Percentiles rank a stretch among this genome's conserved stretches.
phyloP scores from a whole-genome alignment of 2,113 vertebrate genomes.

The Apodemus sylvaticus region DNA sequence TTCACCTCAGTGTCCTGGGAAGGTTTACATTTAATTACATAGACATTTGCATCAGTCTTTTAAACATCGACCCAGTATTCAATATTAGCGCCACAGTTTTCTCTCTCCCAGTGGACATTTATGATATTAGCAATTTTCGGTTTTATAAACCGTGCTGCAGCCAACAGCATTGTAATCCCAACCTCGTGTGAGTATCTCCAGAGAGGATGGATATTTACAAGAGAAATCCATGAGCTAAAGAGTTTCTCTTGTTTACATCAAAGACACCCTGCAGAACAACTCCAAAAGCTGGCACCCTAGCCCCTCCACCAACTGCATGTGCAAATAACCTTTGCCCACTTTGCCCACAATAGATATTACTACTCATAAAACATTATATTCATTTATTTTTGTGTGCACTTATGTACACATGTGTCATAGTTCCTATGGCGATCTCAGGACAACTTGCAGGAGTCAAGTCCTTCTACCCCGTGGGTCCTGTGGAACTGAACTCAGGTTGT shows the following conservation, averaged over 20 bases:
- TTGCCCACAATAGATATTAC: neutral
- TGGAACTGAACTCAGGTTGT: neutral
- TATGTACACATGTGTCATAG: no score
- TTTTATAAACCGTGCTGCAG: constrained; percentile 22
- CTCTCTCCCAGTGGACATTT: constrained; percentile 31
- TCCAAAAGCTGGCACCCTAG: neutral
- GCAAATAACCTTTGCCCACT: neutral
- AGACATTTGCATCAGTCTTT: neutral
- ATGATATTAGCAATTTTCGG: constrained; percentile 23
- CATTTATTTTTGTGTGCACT: neutral
- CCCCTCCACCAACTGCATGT: neutral
- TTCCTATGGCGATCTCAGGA: neutral
- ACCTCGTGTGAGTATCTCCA: neutral
- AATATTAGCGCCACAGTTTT: neutral
- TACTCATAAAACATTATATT: neutral
- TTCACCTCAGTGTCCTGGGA: neutral
- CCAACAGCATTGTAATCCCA: neutral
- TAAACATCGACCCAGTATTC: neutral
- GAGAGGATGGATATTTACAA: neutral
- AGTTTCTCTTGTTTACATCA: neutral
- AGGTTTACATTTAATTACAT: constrained; percentile 3
- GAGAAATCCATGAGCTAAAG: constrained; percentile 22
- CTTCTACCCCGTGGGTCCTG: neutral
- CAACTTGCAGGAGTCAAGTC: neutral
- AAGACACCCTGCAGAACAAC: constrained; percentile 1